Evolutionary conservation across 1,140 invertebrate species (phyloP).

Genomic region (Drosophila aff.): DNA sequence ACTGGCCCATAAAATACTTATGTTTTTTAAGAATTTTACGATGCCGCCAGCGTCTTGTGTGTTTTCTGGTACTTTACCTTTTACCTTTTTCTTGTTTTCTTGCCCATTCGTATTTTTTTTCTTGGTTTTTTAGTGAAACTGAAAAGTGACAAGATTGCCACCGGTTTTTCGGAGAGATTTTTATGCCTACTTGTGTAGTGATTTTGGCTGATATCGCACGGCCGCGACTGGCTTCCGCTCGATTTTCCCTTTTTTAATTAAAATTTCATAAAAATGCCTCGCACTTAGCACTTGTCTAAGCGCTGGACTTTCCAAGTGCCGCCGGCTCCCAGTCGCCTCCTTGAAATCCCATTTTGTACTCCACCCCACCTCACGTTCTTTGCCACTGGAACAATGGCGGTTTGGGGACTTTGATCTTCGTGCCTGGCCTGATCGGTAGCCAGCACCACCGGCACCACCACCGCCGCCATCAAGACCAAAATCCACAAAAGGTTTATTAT

Average conservation of each 20-base stretch:
- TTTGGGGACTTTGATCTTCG: constrained; percentile 70
- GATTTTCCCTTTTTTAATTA: constrained; percentile 75
- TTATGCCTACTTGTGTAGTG: constrained; percentile 71
- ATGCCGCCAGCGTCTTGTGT: constrained; percentile 66
- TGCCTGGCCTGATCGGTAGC: constrained; percentile 67
- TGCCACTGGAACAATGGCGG: constrained; percentile 70
- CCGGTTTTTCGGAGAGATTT: constrained; percentile 70
- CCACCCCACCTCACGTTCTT: constrained; percentile 8
- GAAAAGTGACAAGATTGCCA: constrained; percentile 70
- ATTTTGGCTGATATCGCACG: constrained; percentile 34
- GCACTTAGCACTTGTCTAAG: constrained; percentile 77
- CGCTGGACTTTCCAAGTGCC: constrained; percentile 64
- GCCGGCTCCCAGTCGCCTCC: constrained; percentile 29
- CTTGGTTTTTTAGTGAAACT: constrained; percentile 55
- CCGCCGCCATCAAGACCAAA: constrained; percentile 72
- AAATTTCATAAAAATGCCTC: constrained; percentile 68
- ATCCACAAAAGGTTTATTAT: constrained; percentile 83
- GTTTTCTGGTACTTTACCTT: constrained; percentile 58
- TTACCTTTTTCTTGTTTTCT: constrained; percentile 41
- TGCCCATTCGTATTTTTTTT: constrained; percentile 12
- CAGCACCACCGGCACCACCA: constrained; percentile 54
- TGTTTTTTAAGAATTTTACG: constrained; percentile 83
- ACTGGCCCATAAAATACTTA: constrained; percentile 72
- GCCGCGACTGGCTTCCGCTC: constrained; percentile 67
- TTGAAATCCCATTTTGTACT: constrained; percentile 18